A percentile compares a stretch with the other conserved stretches of the same genome.
Conservation (phyloP, 2,888 invertebrate species). For the Hydrotaea cyrtoneurina region DNA sequence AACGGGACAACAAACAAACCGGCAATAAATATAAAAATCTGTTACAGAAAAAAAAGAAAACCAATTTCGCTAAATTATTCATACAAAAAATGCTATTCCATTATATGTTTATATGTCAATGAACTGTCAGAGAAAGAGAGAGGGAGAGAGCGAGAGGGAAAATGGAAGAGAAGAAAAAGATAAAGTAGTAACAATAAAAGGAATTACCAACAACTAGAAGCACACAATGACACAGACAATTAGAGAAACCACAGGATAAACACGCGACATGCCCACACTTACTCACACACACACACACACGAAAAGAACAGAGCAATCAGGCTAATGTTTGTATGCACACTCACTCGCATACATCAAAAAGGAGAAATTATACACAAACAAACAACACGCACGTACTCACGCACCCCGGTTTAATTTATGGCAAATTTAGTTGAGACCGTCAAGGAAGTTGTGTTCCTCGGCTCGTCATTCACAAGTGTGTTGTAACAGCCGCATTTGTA, state of each 20-base stretch:
- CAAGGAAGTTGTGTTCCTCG: constrained; percentile 22
- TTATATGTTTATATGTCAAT: constrained; percentile 9
- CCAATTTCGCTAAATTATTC: constrained; percentile 19
- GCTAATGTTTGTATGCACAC: background rate
- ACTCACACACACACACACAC: background rate
- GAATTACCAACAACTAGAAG: constrained; percentile 2
- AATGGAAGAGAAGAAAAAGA: background rate
- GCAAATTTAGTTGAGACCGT: constrained; percentile 1
- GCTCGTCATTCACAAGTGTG: background rate
- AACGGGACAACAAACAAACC: background rate
- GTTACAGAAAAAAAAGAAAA: background rate
- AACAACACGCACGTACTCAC: background rate
- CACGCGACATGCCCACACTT: no score
- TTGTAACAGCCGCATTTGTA: background rate
- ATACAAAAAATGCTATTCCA: background rate
- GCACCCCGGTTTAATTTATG: background rate
- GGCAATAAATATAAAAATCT: background rate
- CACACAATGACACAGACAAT: constrained; percentile 21
- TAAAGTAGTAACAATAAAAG: background rate
- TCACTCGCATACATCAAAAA: background rate
- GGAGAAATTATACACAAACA: background rate
- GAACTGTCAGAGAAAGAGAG: background rate
- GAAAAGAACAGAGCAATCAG: background rate
- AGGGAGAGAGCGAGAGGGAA: background rate
- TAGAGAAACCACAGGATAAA: constrained; percentile 39